phyloP scores from a whole-genome alignment of 2,113 vertebrate species.

The Oryctolagus cuniculus region mOryCun1.1 NC_091436.1:58422001-58422500 shows the following conservation, averaged over 20 bases:
- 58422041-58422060: neutral
- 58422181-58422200: neutral
- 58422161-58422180: neutral
- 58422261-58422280: neutral
- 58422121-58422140: neutral
- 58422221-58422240: slow-evolving; percentile 9
- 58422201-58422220: neutral
- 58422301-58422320: neutral
- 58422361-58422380: neutral
- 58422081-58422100: neutral
- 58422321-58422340: neutral
- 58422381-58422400: neutral
- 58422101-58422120: neutral
- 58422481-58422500: neutral
- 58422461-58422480: neutral
- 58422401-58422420: neutral
- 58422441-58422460: neutral
- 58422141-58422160: neutral
- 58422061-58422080: neutral
- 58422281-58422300: slow-evolving; percentile 10
- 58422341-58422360: neutral
- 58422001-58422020: neutral
- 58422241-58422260: neutral
- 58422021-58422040: neutral
- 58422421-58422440: neutral